Conservation (phyloP, 2,113 vertebrate genomes). For the Tragelaphus imberbis region DNA sequence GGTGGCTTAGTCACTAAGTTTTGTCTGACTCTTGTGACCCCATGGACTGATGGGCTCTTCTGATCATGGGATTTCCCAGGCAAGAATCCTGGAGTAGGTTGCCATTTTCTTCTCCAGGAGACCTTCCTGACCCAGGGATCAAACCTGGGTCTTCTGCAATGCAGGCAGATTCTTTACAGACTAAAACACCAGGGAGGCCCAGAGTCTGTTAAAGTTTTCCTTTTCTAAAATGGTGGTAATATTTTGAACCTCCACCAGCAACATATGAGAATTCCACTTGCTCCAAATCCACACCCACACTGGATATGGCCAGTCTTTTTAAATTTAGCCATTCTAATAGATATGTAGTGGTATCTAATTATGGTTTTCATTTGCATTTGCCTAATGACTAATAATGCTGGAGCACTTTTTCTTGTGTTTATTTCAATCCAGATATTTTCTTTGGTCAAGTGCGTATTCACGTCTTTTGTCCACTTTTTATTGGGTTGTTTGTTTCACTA, state of each 20-base stretch:
- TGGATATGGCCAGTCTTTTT: neutral
- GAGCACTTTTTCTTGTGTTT: neutral
- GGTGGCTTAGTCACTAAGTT: neutral
- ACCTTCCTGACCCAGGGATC: fast-evolving
- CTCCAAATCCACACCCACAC: neutral
- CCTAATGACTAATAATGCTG: neutral
- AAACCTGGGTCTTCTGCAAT: neutral
- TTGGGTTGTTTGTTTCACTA: neutral
- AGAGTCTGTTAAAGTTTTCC: neutral
- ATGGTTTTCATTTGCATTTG: neutral
- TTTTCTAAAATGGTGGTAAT: neutral
- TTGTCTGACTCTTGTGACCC: neutral
- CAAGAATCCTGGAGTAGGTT: neutral
- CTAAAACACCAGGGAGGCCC: neutral
- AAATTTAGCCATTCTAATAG: neutral
- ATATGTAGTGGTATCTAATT: neutral
- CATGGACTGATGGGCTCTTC: neutral
- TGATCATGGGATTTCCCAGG: neutral
- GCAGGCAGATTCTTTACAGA: neutral
- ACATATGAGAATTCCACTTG: neutral
- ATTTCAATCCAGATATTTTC: neutral
- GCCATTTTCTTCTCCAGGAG: neutral
- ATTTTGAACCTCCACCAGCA: neutral
- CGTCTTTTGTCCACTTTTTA: neutral
- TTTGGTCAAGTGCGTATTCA: neutral